A percentile compares a stretch with the other conserved stretches of the same genome.
phyloP scores from a whole-genome alignment of 92 coral and sea anemone genomes.

The Ricordea florida region DNA sequence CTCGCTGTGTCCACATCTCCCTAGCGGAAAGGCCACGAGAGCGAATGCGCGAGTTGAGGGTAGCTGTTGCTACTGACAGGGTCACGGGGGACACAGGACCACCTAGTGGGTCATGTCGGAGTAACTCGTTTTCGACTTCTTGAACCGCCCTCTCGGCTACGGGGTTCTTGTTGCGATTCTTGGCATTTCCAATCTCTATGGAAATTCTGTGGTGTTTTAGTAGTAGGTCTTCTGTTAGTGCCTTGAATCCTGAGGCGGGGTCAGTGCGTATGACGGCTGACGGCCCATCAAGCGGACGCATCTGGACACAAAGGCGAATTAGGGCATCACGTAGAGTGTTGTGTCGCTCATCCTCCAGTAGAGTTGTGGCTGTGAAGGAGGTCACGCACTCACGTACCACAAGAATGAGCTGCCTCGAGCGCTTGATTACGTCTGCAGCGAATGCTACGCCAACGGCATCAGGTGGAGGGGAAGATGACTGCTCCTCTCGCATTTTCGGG shows the following conservation, averaged over 20 bases:
- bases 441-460: background rate
- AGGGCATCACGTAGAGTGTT: constrained; percentile 1
- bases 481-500: background rate
- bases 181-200: no score
- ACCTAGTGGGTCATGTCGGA: no score
- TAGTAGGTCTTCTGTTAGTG: no score
- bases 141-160: no score
- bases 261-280: no score
- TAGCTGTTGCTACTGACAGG: constrained; percentile 43
- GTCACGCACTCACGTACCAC: constrained; percentile 1
- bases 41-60: constrained; percentile 30
- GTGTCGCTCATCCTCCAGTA: background rate
- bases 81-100: no score
- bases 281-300: no score
- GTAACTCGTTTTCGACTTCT: no score
- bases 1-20: constrained; percentile 40
- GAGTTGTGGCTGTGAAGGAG: background rate
- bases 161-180: no score
- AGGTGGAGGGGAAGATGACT: no score
- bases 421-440: background rate
- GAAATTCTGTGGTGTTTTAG: no score
- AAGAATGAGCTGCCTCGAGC: background rate
- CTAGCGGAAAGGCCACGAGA: constrained; percentile 31
- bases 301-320: no score
- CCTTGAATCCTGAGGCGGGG: background rate